A percentile compares a stretch with the other conserved stretches of the same genome.
Conservation (phyloP, 2,113 vertebrate genomes). For the Colius striatus region DNA sequence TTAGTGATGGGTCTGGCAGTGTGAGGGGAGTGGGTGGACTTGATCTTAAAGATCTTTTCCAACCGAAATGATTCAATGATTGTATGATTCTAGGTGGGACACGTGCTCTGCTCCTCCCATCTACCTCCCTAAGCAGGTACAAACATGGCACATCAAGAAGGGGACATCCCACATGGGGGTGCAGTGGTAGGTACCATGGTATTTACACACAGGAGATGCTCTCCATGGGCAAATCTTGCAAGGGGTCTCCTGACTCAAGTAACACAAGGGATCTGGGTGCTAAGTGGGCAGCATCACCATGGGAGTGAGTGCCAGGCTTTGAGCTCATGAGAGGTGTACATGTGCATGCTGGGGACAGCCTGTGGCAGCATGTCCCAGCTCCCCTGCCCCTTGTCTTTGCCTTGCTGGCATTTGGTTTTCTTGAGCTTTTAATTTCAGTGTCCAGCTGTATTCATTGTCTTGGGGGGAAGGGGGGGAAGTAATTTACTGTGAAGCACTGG, state of each 20-base stretch:
- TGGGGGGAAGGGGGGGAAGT: background rate
- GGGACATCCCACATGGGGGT: fast-evolving
- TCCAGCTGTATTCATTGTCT: conserved; percentile 50
- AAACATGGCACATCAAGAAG: background rate
- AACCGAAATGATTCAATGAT: no score
- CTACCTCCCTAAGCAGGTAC: background rate
- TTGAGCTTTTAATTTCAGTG: background rate
- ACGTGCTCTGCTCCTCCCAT: background rate
- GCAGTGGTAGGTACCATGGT: fast-evolving
- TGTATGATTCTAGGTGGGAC: no score
- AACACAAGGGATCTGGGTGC: background rate
- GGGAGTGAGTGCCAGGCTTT: background rate
- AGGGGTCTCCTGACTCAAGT: background rate
- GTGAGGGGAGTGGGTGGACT: no score
- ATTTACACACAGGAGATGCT: background rate
- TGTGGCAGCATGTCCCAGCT: background rate
- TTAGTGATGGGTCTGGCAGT: no score
- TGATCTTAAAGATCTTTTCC: no score
- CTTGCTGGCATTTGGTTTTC: background rate
- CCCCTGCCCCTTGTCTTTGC: background rate
- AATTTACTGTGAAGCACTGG: conserved; percentile 56
- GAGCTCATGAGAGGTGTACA: fast-evolving
- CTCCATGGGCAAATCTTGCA: background rate
- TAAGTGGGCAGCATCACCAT: background rate
- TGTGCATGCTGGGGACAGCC: background rate